Evolutionary conservation across 1,140 invertebrate species (phyloP).

Genomic region (Zaprionus tsacasi): DNA sequence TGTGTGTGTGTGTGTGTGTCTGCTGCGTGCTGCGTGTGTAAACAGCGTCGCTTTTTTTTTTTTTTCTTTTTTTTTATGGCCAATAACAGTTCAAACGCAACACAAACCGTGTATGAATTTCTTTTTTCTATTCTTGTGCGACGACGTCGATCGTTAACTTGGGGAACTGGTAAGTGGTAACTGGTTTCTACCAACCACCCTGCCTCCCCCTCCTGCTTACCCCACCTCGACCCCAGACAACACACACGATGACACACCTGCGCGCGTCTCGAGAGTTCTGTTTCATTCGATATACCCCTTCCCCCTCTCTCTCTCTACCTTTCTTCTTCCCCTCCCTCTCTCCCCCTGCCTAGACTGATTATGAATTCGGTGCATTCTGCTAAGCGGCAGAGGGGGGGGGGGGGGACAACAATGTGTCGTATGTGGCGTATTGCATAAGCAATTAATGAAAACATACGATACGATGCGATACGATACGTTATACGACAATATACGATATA

Average conservation of each 20-base stretch:
- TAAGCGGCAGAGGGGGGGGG: too few species aligned
- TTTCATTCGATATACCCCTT: not conserved
- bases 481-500: too few species aligned
- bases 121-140: slow-evolving; percentile 32
- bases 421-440: slow-evolving; percentile 5
- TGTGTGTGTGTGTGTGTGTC: not conserved
- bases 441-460: not conserved
- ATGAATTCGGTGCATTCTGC: slow-evolving; percentile 6
- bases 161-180: slow-evolving; percentile 19
- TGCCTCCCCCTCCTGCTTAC: not conserved
- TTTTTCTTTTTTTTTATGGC: slow-evolving; percentile 12
- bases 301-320: not conserved
- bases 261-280: slow-evolving; percentile 1
- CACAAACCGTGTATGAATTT: slow-evolving; percentile 24
- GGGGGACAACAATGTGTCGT: not conserved
- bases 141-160: slow-evolving; percentile 2
- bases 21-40: slow-evolving; percentile 6
- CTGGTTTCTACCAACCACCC: not conserved
- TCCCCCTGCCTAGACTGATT: not conserved
- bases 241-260: slow-evolving; percentile 6
- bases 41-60: not conserved
- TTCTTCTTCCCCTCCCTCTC: not conserved
- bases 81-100: slow-evolving; percentile 42
- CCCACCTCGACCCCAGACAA: not conserved
- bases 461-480: too few species aligned